phyloP scores from a whole-genome alignment of 2,797 vertebrate species.

The Tapera naevia region DNA sequence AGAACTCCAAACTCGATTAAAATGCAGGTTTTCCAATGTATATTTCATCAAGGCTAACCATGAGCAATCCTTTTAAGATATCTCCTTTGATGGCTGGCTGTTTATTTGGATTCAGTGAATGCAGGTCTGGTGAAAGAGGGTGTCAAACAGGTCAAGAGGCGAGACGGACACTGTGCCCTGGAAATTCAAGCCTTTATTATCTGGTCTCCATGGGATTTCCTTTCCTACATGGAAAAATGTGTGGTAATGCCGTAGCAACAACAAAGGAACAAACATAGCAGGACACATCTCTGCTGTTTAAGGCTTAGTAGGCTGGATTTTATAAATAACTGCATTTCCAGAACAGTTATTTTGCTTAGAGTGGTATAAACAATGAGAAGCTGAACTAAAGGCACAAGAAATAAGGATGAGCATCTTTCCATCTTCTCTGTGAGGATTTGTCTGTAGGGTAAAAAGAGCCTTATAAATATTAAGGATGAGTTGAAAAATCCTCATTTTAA shows the following conservation, averaged over 20 bases:
- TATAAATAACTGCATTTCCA: conserved; percentile 52
- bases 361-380: conserved; percentile 33
- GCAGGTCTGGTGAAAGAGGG: conserved; percentile 79
- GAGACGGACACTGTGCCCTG: conserved; percentile 48
- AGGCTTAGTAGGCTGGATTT: conserved; percentile 30
- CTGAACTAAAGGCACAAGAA: conserved; percentile 50
- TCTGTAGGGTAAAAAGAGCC: conserved; percentile 14
- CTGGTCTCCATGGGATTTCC: conserved; percentile 74
- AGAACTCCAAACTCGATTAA: conserved; percentile 28
- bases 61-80: not conserved
- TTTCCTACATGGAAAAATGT: conserved; percentile 80
- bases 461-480: conserved; percentile 37
- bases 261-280: conserved; percentile 48
- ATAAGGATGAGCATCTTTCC: conserved; percentile 29
- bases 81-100: conserved; percentile 32
- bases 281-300: conserved; percentile 25
- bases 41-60: conserved; percentile 47
- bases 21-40: conserved; percentile 52
- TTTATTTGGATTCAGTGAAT: conserved; percentile 63
- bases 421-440: conserved; percentile 16
- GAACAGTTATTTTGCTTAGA: conserved; percentile 40
- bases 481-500: conserved; percentile 47
- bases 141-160: conserved; percentile 82
- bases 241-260: conserved; percentile 72
- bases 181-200: conserved; percentile 80